Conservation (phyloP, 2,113 vertebrate species). For the Tor tambroides region DNA sequence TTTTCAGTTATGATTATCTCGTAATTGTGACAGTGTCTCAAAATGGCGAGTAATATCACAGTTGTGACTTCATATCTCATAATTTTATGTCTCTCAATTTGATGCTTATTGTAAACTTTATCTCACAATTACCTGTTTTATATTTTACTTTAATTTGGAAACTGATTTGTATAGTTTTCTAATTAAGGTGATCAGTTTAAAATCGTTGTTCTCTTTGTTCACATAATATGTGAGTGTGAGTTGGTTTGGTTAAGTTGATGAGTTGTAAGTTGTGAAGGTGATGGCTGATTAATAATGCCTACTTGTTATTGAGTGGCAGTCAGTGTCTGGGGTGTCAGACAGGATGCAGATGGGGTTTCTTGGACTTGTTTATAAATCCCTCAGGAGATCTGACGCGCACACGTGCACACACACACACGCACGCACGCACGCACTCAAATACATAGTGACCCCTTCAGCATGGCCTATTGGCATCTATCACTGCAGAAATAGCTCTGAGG, state of each 20-base stretch:
- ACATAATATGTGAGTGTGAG: conserved; percentile 38
- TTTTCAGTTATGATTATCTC: neutral
- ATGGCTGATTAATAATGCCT: conserved; percentile 27
- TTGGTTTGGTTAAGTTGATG: neutral
- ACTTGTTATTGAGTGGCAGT: conserved; percentile 7
- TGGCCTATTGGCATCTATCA: neutral
- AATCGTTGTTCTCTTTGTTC: neutral
- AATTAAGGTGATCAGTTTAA: neutral
- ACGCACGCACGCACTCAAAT: neutral
- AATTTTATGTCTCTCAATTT: neutral
- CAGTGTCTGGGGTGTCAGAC: conserved; percentile 44
- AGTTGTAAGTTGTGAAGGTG: neutral
- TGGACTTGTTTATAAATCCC: conserved; percentile 45
- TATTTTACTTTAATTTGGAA: neutral
- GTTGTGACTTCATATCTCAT: neutral
- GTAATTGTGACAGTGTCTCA: neutral
- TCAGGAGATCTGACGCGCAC: conserved; percentile 22
- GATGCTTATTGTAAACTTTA: neutral
- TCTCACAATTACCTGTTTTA: neutral
- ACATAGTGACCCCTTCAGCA: conserved; percentile 16
- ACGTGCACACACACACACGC: neutral
- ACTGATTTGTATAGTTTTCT: neutral
- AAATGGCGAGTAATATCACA: neutral
- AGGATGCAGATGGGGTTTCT: conserved; percentile 58
- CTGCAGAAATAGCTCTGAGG: conserved; percentile 38